Evolutionary conservation across 2,113 vertebrate species (phyloP), one percentile per base, ranked within the genome.

Genomic region (Rousettus leschenaultii): DNA sequence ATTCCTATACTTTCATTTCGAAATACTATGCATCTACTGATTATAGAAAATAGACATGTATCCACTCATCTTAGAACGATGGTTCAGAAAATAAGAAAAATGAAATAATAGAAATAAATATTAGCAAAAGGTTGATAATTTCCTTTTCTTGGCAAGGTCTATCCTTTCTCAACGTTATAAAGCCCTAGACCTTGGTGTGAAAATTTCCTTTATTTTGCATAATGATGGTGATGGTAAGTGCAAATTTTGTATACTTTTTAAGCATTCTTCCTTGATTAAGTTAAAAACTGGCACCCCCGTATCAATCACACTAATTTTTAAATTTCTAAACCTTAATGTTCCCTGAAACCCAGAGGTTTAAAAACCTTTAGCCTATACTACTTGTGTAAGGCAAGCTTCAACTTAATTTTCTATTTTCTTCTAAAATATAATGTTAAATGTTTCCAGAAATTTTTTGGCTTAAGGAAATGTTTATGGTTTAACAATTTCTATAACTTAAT

Each of bases 11-110:
- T 89, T 92, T 70, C 59, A 65, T 26, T 71, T 75, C 80, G 65
- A 95, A 92, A 85, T 85, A 85, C 22, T 79, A 77, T 82, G 28
- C 24, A 84, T 61, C n/a, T 73, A 88, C 0, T 79, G 61, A 68
- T 57, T 91, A 78, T 6, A 86, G 33, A 79, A 97, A 89, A 79
- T 59, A 57, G 22, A 66, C 45, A 80, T 40, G 71, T 40, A 91
- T 73, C 70, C 70, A 59, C 4, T 73, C 40, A 92, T 86, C 57
- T 63, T 55, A 89, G 21, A 22, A 89, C 48, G 92, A 80, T 14
- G 24, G 38, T 75, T 57, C 73, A 95, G 84, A 91, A 87, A 95
- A 43, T 68, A 92, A 70, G 6, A 89, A 94, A n/a, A 93, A 71
- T 11, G 21, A 84, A 77, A 33, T 78, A 84, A 71, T 73, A 73